Percentiles rank a stretch among this genome's conserved stretches.
These are phyloP conservation scores for Peromyscus californicus DNA, from an alignment of 2,113 vertebrate genomes.

Conservation along the genomic window DNA sequence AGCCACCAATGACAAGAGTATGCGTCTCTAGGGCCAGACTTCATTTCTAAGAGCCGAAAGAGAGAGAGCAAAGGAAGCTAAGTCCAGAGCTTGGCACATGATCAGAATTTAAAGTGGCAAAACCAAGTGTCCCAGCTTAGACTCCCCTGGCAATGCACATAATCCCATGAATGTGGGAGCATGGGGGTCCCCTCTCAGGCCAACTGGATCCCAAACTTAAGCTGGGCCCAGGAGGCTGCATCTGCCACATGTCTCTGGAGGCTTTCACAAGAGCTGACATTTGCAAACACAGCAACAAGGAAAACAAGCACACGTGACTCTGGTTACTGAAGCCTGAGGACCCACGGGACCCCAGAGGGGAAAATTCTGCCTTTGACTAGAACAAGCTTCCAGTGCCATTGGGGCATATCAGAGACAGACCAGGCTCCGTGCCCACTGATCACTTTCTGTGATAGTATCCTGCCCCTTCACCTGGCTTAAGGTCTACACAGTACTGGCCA, in stretches of 20 bases:
- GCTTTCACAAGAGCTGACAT: not conserved
- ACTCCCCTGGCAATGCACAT: too few species aligned
- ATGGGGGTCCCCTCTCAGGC: not conserved
- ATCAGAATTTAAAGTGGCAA: not conserved
- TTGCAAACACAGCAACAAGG: not conserved
- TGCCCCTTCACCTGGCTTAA: not conserved
- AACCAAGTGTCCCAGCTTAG: not conserved
- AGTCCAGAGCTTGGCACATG: not conserved
- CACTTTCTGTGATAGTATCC: too few species aligned
- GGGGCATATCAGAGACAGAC: not conserved
- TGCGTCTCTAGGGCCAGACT: not conserved
- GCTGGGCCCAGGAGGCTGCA: too few species aligned
- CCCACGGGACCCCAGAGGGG: not conserved
- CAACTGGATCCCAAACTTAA: not conserved
- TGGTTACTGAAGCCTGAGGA: not conserved
- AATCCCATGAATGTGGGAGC: not conserved
- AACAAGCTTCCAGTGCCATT: not conserved
- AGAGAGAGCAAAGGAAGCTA: not conserved
- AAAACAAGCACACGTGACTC: not conserved
- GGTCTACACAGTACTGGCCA: not conserved
- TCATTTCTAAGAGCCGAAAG: not conserved
- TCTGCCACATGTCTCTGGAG: not conserved
- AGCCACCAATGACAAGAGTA: not conserved
- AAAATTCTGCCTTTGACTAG: not conserved
- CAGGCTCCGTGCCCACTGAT: not conserved